Percentiles rank a stretch among this genome's conserved stretches.
Conservation (phyloP, 2,888 invertebrate species). For the Ernsta delagoae region DNA sequence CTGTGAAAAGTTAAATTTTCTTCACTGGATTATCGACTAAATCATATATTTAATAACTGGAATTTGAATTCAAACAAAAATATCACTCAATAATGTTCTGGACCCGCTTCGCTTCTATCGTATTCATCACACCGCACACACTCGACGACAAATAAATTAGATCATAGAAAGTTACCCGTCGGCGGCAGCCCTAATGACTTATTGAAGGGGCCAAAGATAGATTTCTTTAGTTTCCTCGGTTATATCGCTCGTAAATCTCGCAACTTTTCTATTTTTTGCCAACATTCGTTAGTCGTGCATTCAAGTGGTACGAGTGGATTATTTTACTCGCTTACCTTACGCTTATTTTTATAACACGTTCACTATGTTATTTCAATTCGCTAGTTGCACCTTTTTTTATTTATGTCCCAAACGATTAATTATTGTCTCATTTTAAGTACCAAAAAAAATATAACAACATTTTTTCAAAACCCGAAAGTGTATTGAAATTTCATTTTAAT, state of each 20-base stretch:
- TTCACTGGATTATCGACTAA: no score
- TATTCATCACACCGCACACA: constrained; percentile 5
- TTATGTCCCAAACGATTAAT: no score
- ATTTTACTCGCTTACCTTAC: not conserved
- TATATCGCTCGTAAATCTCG: constrained; percentile 34
- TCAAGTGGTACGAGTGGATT: constrained; percentile 14
- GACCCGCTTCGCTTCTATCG: not conserved
- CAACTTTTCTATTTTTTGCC: constrained; percentile 22
- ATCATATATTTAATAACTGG: not conserved
- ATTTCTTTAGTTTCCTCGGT: constrained; percentile 31
- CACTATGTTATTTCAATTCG: no score
- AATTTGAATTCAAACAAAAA: not conserved
- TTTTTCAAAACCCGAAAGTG: no score
- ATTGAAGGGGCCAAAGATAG: constrained; percentile 34
- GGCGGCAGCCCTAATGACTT: constrained; percentile 35
- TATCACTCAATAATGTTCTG: no score
- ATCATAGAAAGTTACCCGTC: constrained; percentile 27
- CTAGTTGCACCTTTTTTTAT: no score
- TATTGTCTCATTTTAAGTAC: no score
- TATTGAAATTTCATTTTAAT: no score
- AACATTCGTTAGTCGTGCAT: constrained; percentile 26
- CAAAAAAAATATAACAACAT: no score
- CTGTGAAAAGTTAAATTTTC: no score
- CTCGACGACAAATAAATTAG: constrained; percentile 35
- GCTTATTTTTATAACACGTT: no score